phyloP scores from a whole-genome alignment of 2,797 vertebrate species.

The Cyclopterus lumpus region DNA sequence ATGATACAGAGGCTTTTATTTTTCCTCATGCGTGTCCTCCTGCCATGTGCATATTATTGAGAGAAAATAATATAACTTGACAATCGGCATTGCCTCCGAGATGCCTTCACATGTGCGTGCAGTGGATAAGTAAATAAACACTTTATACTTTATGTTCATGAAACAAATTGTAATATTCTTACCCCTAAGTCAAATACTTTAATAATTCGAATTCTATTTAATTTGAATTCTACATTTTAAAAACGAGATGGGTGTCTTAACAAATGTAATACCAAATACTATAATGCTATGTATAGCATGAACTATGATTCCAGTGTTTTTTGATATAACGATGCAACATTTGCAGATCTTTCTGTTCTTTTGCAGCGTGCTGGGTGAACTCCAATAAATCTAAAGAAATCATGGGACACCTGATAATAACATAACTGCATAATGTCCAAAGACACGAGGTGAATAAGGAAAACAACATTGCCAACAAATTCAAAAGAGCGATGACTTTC shows the following conservation, averaged over 20 bases:
- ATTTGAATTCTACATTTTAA: neutral
- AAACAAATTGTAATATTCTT: neutral
- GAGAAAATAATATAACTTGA: constrained; percentile 29
- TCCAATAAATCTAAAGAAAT: neutral
- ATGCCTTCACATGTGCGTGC: neutral
- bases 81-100: constrained; percentile 19
- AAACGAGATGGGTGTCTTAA: neutral
- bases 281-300: neutral
- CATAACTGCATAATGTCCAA: neutral
- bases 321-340: neutral
- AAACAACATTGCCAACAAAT: constrained; percentile 5
- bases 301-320: neutral
- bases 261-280: neutral
- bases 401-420: neutral
- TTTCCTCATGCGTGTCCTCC: neutral
- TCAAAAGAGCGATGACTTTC: constrained; percentile 30
- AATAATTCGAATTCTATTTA: no score
- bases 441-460: neutral
- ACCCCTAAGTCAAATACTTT: neutral
- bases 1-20: neutral
- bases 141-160: neutral
- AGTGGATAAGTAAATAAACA: neutral
- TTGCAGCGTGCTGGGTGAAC: neutral
- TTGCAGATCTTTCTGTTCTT: neutral
- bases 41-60: constrained; percentile 13